phyloP scores from a whole-genome alignment of 2,888 invertebrate species.

The Zygothrica quintamaculata region DNA sequence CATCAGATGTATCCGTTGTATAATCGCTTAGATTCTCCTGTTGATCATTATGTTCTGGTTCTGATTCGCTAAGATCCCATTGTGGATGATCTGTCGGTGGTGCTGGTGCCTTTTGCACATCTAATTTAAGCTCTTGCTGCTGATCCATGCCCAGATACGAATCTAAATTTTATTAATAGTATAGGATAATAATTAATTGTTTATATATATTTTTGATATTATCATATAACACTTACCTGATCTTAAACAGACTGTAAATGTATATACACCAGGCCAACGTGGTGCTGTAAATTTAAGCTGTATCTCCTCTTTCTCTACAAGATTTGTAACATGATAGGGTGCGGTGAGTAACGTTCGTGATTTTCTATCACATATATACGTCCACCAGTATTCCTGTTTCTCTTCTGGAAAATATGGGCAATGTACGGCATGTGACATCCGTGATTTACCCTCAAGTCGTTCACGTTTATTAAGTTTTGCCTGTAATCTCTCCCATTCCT shows the following conservation, averaged over 20 bases:
- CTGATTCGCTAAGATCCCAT: conserved; percentile 98
- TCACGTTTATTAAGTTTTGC: conserved; percentile 94
- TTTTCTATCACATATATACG: conserved; percentile 98
- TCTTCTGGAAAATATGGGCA: conserved; percentile 97
- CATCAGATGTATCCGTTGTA: conserved; percentile 88
- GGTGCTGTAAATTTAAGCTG: conserved; percentile 99
- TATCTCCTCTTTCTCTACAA: conserved; percentile 95
- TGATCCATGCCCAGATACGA: conserved; percentile 99
- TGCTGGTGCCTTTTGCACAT: conserved; percentile 97
- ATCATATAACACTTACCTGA: conserved; percentile 89
- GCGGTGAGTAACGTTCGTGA: conserved; percentile 95
- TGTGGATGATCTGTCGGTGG: conserved; percentile 97
- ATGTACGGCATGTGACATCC: conserved; percentile 98
- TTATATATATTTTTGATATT: too few species aligned
- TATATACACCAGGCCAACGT: conserved; percentile 95
- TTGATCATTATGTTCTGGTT: conserved; percentile 88
- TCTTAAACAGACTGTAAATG: conserved; percentile 95
- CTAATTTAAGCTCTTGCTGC: conserved; percentile 96
- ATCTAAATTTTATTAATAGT: too few species aligned
- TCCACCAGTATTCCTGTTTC: conserved; percentile 99
- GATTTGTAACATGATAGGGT: conserved; percentile 96
- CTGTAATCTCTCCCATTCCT: conserved; percentile 96
- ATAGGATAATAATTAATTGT: too few species aligned
- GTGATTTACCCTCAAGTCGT: conserved; percentile 96
- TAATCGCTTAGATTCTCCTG: conserved; percentile 88